Percentiles rank a stretch among this genome's conserved stretches.
Conservation (phyloP, 2,888 invertebrate genomes). For the Sesia apiformis region DNA sequence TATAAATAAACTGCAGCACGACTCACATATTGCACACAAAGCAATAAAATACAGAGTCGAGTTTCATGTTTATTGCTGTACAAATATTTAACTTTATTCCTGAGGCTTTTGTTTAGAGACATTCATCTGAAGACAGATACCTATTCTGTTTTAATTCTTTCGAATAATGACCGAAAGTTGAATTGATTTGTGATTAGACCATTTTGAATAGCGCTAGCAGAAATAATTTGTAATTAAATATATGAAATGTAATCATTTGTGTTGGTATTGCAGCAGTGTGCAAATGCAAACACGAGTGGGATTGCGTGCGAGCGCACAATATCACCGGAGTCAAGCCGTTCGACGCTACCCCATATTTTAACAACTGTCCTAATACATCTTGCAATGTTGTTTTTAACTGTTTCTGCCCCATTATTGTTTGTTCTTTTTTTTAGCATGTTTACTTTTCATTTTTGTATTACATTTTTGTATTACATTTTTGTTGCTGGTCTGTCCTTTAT, state of each 20-base stretch:
- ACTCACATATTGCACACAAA: too few species aligned
- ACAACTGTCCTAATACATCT: slow-evolving; percentile 76
- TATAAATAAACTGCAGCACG: too few species aligned
- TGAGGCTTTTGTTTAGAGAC: too few species aligned
- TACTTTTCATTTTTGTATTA: slow-evolving; percentile 66
- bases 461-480: slow-evolving; percentile 41
- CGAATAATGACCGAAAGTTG: too few species aligned
- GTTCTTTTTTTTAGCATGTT: slow-evolving; percentile 58
- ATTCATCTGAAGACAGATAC: too few species aligned
- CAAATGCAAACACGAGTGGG: slow-evolving; percentile 29
- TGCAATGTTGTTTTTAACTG: slow-evolving; percentile 73
- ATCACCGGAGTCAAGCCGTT: slow-evolving; percentile 50
- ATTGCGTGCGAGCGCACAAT: slow-evolving; percentile 66
- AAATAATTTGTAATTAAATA: not conserved
- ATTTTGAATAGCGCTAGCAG: not conserved
- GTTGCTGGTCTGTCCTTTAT: slow-evolving; percentile 19
- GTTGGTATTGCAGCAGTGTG: not conserved
- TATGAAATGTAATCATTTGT: not conserved
- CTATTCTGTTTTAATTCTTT: too few species aligned
- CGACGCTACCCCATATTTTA: slow-evolving; percentile 71
- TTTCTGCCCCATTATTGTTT: slow-evolving; percentile 69
- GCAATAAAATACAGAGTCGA: too few species aligned
- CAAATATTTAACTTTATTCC: too few species aligned
- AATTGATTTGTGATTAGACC: too few species aligned
- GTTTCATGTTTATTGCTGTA: too few species aligned